Evolutionary conservation across 2,113 vertebrate species (phyloP).

Genomic region (Paedocypris sp.): DNA sequence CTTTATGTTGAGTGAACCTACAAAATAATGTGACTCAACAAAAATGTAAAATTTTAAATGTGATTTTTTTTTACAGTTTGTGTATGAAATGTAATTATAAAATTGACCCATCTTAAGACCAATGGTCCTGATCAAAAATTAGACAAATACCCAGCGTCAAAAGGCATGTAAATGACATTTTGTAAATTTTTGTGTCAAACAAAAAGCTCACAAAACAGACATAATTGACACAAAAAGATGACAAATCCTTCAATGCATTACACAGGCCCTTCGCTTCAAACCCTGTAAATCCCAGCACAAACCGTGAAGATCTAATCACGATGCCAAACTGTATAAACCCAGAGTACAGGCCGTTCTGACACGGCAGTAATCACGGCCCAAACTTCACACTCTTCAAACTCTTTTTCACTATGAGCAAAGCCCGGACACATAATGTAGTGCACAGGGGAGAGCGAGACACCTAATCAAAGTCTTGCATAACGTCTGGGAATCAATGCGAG

Average conservation of each 20-base stretch:
- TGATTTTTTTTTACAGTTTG: too few relatives aligned
- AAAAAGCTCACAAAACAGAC: too few relatives aligned
- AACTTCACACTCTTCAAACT: constrained; percentile 9
- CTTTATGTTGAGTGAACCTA: too few relatives aligned
- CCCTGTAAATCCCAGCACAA: not conserved
- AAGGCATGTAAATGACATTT: too few relatives aligned
- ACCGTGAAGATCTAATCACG: not conserved
- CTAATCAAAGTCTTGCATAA: constrained; percentile 23
- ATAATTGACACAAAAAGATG: too few relatives aligned
- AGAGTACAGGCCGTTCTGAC: constrained; percentile 2
- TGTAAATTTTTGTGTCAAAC: too few relatives aligned
- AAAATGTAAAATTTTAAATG: too few relatives aligned
- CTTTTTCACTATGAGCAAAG: constrained; percentile 14
- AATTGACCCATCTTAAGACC: too few relatives aligned
- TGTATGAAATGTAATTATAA: too few relatives aligned
- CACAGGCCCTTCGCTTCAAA: not conserved
- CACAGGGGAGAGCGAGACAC: constrained; percentile 16
- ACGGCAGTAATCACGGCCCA: constrained; percentile 13
- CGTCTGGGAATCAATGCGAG: constrained; percentile 3
- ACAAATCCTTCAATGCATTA: not conserved
- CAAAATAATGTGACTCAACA: too few relatives aligned
- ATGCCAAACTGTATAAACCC: not conserved
- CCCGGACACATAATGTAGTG: not conserved
- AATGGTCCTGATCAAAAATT: too few relatives aligned
- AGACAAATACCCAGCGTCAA: too few relatives aligned